phyloP scores from a whole-genome alignment of 1,140 invertebrate genomes.

The Mycetomoellerius zeteki region DNA sequence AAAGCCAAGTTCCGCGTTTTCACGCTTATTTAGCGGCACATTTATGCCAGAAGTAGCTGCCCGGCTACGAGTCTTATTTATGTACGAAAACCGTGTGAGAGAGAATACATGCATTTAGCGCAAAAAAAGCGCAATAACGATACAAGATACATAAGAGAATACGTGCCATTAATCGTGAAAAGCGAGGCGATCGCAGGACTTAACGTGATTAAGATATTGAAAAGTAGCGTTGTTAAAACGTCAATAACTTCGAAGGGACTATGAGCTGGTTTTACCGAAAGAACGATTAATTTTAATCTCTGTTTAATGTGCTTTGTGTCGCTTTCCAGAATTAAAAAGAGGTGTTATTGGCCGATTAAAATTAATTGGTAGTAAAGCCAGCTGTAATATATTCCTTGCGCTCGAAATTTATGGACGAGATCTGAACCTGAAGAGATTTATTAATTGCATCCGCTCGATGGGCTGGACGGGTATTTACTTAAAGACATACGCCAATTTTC shows the following conservation, averaged over 20 bases:
- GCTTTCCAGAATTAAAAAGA: background rate
- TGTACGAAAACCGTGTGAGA: background rate
- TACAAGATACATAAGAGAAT: slow-evolving; percentile 13
- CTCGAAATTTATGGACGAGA: slow-evolving; percentile 8
- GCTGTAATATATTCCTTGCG: background rate
- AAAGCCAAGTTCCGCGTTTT: background rate
- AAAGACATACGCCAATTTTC: slow-evolving; percentile 8
- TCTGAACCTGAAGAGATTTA: slow-evolving; percentile 15
- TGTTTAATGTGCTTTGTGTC: background rate
- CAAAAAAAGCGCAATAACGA: background rate
- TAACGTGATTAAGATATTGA: background rate
- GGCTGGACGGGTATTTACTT: slow-evolving; percentile 51
- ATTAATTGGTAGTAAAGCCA: slow-evolving; percentile 10
- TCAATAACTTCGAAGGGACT: background rate
- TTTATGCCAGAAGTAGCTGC: slow-evolving; percentile 3
- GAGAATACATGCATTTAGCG: slow-evolving; percentile 17
- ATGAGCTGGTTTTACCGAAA: slow-evolving; percentile 3
- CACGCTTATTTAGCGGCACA: background rate
- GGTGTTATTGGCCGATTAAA: background rate
- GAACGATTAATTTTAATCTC: slow-evolving; percentile 16
- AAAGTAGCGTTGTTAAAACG: background rate
- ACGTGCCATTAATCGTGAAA: slow-evolving; percentile 28
- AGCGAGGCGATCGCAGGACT: background rate
- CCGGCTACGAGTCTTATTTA: slow-evolving; percentile 13
- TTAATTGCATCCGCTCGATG: slow-evolving; percentile 16